A percentile compares a stretch with the other conserved stretches of the same genome.
phyloP scores from a whole-genome alignment of 1,140 invertebrate genomes.

The Andrena cerasifolii region DNA sequence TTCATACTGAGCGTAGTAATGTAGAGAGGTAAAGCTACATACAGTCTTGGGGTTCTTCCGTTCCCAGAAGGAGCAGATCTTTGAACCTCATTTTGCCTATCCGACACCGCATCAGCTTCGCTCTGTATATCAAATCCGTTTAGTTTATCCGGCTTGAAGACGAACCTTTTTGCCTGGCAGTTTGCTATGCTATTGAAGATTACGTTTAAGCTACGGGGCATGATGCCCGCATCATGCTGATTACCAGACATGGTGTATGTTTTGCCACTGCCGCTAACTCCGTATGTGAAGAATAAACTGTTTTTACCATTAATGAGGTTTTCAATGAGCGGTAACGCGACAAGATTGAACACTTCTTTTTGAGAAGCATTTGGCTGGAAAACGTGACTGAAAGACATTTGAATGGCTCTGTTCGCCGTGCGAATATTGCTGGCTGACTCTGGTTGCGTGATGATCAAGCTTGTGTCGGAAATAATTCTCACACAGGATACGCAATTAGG shows the following conservation, averaged over 20 bases:
- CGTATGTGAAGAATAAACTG: conserved; percentile 96
- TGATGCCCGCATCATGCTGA: conserved; percentile 90
- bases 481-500: conserved; percentile 87
- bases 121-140: conserved; percentile 96
- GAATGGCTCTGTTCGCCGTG: conserved; percentile 86
- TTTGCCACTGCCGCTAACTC: conserved; percentile 97
- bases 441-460: conserved; percentile 86
- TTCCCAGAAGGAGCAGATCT: conserved; percentile 71
- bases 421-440: conserved; percentile 85
- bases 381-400: conserved; percentile 91
- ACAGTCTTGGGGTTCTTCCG: conserved; percentile 72
- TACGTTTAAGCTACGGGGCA: conserved; percentile 94
- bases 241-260: conserved; percentile 96
- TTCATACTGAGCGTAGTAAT: neutral
- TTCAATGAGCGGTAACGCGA: conserved; percentile 93
- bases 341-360: conserved; percentile 91
- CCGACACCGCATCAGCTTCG: conserved; percentile 93
- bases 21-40: conserved; percentile 27
- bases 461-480: conserved; percentile 87
- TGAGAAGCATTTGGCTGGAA: conserved; percentile 91
- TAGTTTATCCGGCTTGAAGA: conserved; percentile 95
- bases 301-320: conserved; percentile 92
- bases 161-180: conserved; percentile 89
- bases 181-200: conserved; percentile 94
- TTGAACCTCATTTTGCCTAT: conserved; percentile 84